Percentiles rank a stretch among this genome's conserved stretches.
phyloP scores from a whole-genome alignment of 2,113 vertebrate species.

The Plotosus lineatus region DNA sequence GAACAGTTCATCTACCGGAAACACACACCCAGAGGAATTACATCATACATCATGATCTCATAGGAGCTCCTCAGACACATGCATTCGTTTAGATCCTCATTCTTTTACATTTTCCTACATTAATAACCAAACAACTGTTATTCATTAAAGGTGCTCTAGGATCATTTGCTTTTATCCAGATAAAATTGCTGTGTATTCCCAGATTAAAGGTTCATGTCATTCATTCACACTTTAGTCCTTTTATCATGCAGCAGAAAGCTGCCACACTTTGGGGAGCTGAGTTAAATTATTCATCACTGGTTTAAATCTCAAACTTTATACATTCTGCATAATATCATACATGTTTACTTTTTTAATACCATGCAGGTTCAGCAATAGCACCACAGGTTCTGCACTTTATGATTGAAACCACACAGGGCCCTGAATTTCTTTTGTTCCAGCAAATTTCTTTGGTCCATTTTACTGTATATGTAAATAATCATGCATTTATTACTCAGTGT shows the following conservation, averaged over 20 bases:
- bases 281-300: background rate
- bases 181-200: background rate
- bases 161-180: background rate
- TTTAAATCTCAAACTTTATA: background rate
- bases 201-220: background rate
- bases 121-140: background rate
- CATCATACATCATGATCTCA: slow-evolving; percentile 35
- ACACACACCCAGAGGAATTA: slow-evolving; percentile 20
- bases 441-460: background rate
- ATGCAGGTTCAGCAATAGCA: background rate
- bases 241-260: background rate
- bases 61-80: background rate
- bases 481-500: background rate
- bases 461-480: background rate
- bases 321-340: background rate
- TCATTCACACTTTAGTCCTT: background rate
- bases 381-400: background rate
- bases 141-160: background rate
- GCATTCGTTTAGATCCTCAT: background rate
- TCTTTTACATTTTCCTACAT: background rate
- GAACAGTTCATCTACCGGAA: slow-evolving; percentile 38
- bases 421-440: background rate
- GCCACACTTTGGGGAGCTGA: background rate
- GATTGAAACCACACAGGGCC: background rate
- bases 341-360: background rate